Conservation (phyloP, 2,113 vertebrate species). For the Pomatorhinus ruficollis region DNA sequence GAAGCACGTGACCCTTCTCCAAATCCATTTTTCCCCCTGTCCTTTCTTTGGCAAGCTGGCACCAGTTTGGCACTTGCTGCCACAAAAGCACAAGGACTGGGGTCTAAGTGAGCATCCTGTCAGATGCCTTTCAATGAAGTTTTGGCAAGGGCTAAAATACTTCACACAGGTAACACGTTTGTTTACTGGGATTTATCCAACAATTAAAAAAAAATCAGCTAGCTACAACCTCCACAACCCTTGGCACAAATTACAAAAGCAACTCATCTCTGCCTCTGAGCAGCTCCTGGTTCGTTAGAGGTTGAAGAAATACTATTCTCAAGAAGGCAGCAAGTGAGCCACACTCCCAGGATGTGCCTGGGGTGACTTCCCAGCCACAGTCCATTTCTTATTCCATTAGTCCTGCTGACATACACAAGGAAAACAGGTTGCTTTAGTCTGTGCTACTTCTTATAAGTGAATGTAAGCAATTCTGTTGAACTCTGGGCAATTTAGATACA, state of each 20-base stretch:
- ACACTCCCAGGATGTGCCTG: not conserved
- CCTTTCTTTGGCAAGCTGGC: not conserved
- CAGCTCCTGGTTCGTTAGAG: not conserved
- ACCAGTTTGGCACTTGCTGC: not conserved
- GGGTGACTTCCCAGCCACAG: not conserved
- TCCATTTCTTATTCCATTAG: slow-evolving; percentile 24
- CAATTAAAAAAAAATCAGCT: not conserved
- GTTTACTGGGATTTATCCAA: slow-evolving; percentile 21
- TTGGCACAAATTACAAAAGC: not conserved
- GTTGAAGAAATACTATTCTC: not conserved
- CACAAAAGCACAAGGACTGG: not conserved
- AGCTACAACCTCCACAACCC: not conserved
- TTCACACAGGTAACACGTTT: not conserved
- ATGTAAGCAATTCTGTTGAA: slow-evolving; percentile 14
- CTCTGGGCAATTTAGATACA: slow-evolving; percentile 44
- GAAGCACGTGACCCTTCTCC: not conserved
- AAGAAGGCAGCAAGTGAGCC: not conserved
- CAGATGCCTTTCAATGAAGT: not conserved
- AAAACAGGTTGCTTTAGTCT: not conserved
- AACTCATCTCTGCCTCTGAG: not conserved
- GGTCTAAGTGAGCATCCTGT: not conserved
- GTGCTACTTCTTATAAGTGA: slow-evolving; percentile 19
- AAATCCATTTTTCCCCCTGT: not conserved
- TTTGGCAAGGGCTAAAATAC: not conserved
- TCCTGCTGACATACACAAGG: not conserved